These are phyloP conservation scores for Calameuta filiformis DNA, from an alignment of 2,888 invertebrate genomes.

Conservation along the genomic window DNA sequence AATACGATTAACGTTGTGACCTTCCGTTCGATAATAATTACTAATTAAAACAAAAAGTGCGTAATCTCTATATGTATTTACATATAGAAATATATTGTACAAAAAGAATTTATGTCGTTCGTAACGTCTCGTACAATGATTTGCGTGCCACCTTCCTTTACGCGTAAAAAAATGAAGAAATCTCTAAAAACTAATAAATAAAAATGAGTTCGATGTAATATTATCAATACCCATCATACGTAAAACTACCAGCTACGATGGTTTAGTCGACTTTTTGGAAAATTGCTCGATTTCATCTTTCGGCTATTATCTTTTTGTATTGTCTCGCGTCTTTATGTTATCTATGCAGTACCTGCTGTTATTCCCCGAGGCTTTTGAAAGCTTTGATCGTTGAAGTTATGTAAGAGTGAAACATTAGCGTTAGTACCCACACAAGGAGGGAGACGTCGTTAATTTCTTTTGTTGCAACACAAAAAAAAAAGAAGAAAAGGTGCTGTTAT, in stretches of 20 bases:
- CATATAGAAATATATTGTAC: not conserved
- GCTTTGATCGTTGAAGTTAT: slow-evolving; percentile 30
- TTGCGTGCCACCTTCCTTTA: not conserved
- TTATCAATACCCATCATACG: not conserved
- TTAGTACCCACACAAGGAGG: slow-evolving; percentile 43
- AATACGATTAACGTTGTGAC: not conserved
- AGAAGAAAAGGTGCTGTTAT: slow-evolving; percentile 28
- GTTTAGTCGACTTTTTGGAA: slow-evolving; percentile 19
- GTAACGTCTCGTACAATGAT: not conserved
- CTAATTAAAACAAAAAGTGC: not conserved
- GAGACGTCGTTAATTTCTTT: slow-evolving; percentile 36
- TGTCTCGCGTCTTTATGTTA: slow-evolving; percentile 29
- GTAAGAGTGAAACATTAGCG: slow-evolving; percentile 39
- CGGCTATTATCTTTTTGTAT: slow-evolving; percentile 29
- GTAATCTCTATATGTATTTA: not conserved
- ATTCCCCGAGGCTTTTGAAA: slow-evolving; percentile 35
- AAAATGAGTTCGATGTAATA: not conserved
- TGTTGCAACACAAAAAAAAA: not conserved
- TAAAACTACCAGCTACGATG: not conserved
- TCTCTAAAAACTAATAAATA: not conserved
- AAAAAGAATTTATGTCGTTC: not conserved
- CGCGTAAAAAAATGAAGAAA: not conserved
- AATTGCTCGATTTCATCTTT: slow-evolving; percentile 27
- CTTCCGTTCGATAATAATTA: not conserved
- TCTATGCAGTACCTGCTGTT: slow-evolving; percentile 34